Base-by-base conservation (phyloP, 2,113 vertebrate species). In the Bubo bubo region DNA sequence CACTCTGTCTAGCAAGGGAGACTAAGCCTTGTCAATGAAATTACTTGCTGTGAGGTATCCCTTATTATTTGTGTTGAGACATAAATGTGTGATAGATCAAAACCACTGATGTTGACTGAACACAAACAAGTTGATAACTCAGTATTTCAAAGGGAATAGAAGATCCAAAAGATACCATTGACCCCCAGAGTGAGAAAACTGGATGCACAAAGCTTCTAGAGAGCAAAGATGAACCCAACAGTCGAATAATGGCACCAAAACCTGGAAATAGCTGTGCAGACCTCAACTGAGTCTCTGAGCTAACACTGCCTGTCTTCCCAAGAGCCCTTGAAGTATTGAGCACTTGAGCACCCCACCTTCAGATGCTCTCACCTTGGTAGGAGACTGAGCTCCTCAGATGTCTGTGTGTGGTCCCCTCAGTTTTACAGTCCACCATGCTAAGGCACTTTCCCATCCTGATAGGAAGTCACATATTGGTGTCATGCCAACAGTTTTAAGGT, bases 91-190 rank as follows among this genome's bases (percentile, higher is more conserved):
- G 34, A 37, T 14, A 58, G 50, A 80, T 34, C 32, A 77, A 86
- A 77, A 71, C 32, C 50, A 14, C 35, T 70, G 47, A 52, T 17
- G 59, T 28, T 82, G 47, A n/a, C 58, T 52, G 59, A 66, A n/a
- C 47, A 71, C 47, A 56, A 58, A 72, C 18, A 90, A 56, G 16
- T 52, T 1, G 0, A 6, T 52, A 55, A 64, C 4, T 88, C 9
- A 0, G 26, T 50, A 35, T 75, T 91, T 90, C 67, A 63, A 66
- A 71, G 27, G 22, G 21, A 60, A 26, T 0, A 86, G 59, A 86
- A 77, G 37, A 62, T 9, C 24, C 2, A 2, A 79, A 92, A 91
- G 35, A 68, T 22, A 56, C 2, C 0, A 0, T 1, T 66, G 28
- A 58, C 28, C 12, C 8, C 6, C 35, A 24, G 39, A 74, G 8